Evolutionary conservation across 2,797 vertebrate genomes (phyloP), one percentile per base, ranked within the genome.

Genomic region (Spatula versicolor): DNA sequence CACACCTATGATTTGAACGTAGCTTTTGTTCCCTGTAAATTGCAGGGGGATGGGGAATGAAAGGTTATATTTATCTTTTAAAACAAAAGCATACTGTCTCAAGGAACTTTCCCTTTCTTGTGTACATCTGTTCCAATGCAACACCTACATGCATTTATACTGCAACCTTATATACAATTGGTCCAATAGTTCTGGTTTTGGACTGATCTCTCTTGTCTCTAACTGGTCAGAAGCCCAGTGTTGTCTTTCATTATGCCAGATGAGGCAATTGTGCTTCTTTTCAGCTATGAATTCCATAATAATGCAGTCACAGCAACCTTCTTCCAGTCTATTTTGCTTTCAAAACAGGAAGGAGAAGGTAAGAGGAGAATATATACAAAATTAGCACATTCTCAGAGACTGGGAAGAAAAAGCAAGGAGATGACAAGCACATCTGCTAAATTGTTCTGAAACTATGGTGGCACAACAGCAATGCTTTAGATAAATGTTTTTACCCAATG

Each of bases 261-360:
- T 11, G 25, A 75, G 45, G 6, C 16, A 20, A 28, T 20, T 5
- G 5, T 56, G 9, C 35, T 63, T 6, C 19, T 81, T 43, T 35
- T 2, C 11, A 50, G 13, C 5, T 13, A 56, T 13, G 17, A 72
- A 4, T 37, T 52, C 54, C 28, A 5, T 13, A 6, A 4, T 0
- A 3, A 5, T 0, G 2, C 5, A 8, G 11, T 0, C 26, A 1
- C 1, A 4, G 46, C 9, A 3, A 59, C 46, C 33, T 31, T 39
- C 50, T 46, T 10, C 28, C 52, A 17, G 52, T 7, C 25, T 28
- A 20, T 21, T 45, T 46, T 23, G 46, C 35, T 55, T 28, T 41
- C 60, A 59, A n/a, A 56, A 5, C 4, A 20, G 43, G 12, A 30
- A 7, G 28, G 25, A 26, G 60, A 62, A 46, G 17, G 13, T 2